A percentile compares a stretch with the other conserved stretches of the same genome.
Conservation (phyloP, 2,797 vertebrate genomes). For the Dendrocincla fuliginosa region DNA sequence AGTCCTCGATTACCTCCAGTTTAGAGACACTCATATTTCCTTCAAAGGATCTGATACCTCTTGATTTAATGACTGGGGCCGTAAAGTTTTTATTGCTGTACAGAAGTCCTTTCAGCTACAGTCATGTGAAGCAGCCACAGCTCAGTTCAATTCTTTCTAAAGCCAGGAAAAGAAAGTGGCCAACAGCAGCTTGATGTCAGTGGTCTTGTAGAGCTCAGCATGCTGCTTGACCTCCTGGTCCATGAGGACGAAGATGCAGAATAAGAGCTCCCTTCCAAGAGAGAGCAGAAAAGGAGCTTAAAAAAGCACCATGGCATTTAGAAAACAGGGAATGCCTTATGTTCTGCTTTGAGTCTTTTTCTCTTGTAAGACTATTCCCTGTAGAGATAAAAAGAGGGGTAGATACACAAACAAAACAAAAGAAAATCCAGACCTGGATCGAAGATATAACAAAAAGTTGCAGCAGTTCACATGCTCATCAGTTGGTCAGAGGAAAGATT, state of each 20-base stretch:
- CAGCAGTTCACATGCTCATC: neutral
- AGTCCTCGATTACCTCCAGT: neutral
- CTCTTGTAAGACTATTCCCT: neutral
- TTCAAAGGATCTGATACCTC: slow-evolving; percentile 13
- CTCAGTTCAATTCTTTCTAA: neutral
- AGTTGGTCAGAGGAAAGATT: neutral
- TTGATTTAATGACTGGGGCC: neutral
- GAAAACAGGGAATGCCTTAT: neutral
- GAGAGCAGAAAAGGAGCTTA: neutral
- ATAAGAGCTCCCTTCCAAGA: neutral
- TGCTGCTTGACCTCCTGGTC: neutral
- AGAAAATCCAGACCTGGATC: neutral
- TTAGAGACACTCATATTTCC: slow-evolving; percentile 39
- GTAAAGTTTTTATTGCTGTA: neutral
- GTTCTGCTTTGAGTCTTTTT: neutral
- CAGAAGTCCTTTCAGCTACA: slow-evolving; percentile 1
- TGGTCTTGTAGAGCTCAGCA: neutral
- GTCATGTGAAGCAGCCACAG: neutral
- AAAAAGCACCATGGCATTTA: neutral
- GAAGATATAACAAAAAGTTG: neutral
- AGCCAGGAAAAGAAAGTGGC: neutral
- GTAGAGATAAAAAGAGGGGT: neutral
- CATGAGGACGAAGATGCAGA: neutral
- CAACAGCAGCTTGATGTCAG: neutral
- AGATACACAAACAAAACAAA: neutral